phyloP scores from a whole-genome alignment of 2,113 vertebrate species.

The Mustelus asterias region DNA sequence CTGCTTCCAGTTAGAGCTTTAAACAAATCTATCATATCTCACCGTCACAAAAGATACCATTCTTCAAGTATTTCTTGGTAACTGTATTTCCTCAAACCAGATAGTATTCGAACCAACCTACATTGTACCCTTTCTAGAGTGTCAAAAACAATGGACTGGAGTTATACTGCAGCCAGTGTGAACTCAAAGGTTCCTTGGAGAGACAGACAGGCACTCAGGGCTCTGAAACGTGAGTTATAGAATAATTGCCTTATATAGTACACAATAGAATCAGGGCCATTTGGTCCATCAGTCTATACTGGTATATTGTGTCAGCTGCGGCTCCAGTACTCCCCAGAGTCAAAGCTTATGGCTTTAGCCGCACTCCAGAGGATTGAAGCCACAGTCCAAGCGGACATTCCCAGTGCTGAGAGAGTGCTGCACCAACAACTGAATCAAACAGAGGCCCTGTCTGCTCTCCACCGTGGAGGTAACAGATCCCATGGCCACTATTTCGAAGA shows the following conservation, averaged over 20 bases:
- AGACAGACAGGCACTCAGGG: too few relatives aligned
- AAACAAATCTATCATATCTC: neutral
- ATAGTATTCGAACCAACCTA: neutral
- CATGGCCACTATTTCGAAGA: neutral
- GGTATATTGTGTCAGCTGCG: too few relatives aligned
- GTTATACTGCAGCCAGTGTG: neutral
- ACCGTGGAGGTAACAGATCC: neutral
- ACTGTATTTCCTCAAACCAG: neutral
- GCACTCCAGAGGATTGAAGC: too few relatives aligned
- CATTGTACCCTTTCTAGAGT: too few relatives aligned
- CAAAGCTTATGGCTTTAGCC: neutral
- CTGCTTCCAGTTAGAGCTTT: neutral
- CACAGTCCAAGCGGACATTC: neutral
- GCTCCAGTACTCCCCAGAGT: too few relatives aligned
- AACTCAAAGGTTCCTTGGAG: neutral
- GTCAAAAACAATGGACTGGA: neutral
- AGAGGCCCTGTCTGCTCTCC: neutral
- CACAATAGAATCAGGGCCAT: too few relatives aligned
- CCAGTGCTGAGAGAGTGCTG: neutral
- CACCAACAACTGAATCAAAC: neutral
- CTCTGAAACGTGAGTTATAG: neutral
- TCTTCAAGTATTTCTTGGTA: neutral
- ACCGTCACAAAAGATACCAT: neutral
- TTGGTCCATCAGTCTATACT: too few relatives aligned
- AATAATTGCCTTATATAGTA: too few relatives aligned